Evolutionary conservation across 2,888 invertebrate genomes (phyloP).

Genomic region (Netelia melanura): DNA sequence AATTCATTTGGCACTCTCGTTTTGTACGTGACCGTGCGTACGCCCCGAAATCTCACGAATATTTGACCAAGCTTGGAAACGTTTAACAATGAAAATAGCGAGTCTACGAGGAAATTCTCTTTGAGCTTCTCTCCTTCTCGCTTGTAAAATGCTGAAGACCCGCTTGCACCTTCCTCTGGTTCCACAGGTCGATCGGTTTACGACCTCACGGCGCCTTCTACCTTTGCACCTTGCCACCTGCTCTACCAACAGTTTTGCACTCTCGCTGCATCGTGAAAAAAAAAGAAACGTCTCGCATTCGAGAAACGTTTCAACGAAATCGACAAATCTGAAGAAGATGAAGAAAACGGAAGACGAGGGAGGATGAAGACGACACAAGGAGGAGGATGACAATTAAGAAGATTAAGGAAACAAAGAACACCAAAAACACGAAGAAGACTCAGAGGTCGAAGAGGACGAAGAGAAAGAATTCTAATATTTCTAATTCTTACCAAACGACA

Average conservation of each 20-base stretch:
- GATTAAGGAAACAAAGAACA: neutral
- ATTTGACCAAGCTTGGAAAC: neutral
- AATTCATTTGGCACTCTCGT: slow-evolving; percentile 47
- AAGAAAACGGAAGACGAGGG: slow-evolving; percentile 12
- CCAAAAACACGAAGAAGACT: too few species aligned
- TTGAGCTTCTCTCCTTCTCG: neutral
- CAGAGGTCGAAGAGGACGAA: neutral
- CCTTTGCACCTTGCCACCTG: slow-evolving; percentile 60
- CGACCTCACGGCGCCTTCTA: slow-evolving; percentile 70
- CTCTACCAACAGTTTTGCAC: slow-evolving; percentile 26
- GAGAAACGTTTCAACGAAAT: slow-evolving; percentile 47
- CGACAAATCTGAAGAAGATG: slow-evolving; percentile 58
- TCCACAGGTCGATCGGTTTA: slow-evolving; percentile 66
- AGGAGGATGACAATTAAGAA: neutral
- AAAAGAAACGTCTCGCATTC: slow-evolving; percentile 5
- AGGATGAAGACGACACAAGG: too few species aligned
- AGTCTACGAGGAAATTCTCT: slow-evolving; percentile 3
- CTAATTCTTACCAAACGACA: slow-evolving; percentile 56
- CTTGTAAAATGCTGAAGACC: neutral
- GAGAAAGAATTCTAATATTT: too few species aligned
- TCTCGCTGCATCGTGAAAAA: slow-evolving; percentile 1
- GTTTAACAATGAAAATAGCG: slow-evolving; percentile 40
- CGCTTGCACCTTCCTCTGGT: neutral
- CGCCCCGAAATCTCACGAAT: slow-evolving; percentile 6
- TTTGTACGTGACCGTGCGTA: slow-evolving; percentile 47